Base-by-base conservation (phyloP, 2,797 vertebrate genomes). In the Okamejei kenojei region DNA sequence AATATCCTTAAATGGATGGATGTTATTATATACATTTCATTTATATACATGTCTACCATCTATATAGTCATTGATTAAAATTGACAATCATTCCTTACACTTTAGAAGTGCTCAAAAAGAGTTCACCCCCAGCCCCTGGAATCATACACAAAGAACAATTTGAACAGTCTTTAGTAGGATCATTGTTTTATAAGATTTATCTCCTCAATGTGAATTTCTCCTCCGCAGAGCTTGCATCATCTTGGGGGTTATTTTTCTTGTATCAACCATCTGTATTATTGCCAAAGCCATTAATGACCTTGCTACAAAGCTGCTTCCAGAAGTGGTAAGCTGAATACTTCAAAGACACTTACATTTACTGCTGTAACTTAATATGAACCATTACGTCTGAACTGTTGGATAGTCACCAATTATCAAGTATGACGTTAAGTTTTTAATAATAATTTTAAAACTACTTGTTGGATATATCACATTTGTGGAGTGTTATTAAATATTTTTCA, bases 221-320 rank as follows among this genome's bases (percentile, higher is more conserved):
- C 80, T 95, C 94, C 95, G 74, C 97, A 99, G 98, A 96, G 98
- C 98, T 73, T 99, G 99, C 95, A 97, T 98, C 94, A 96, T 99
- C 95, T 96, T 99, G 93, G 98, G 98, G 79, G 94, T 98, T 93
- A 97, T 99, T 95, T 99, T 99, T 94, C 95, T 99, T 93, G 96
- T 99, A 94, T 99, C 98, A 88, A 98, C 98, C 93, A 7, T 99
- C 95, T 99, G 98, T 95, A 99, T 99, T 95, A 96, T 99, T 95
- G 97, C 97, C 95, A 99, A 99, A 96, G 98, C 99, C 94, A 97
- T 99, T 95, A 98, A 99, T 77, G 97, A 99, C 94, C 97, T 99
- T 94, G 97, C 97, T 0, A 98, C 97, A 63, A 97, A 95, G 95
- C 96, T 99, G 95, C 97, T 98, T 86, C 98, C 99, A 81, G 97